Conservation (phyloP, 2,113 vertebrate genomes). For the Epinephelus moara region DNA sequence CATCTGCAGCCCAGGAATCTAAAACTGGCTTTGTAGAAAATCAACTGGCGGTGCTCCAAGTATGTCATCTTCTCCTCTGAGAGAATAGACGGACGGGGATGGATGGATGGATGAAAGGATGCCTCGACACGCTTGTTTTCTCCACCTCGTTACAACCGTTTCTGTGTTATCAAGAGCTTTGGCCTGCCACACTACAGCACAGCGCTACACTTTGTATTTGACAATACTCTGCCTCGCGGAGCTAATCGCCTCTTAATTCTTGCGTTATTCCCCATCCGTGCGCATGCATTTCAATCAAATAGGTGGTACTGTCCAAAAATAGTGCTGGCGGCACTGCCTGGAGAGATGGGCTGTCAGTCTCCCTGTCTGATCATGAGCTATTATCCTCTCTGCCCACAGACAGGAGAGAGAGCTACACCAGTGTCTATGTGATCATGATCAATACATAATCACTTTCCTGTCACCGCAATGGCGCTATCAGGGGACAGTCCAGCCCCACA, state of each 20-base stretch:
- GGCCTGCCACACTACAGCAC: slow-evolving; percentile 60
- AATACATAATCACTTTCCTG: slow-evolving; percentile 82
- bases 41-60: slow-evolving; percentile 66
- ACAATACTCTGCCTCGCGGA: slow-evolving; percentile 66
- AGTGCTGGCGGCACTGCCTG: slow-evolving; percentile 65
- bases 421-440: slow-evolving; percentile 79
- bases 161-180: slow-evolving; percentile 73
- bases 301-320: slow-evolving; percentile 72
- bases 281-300: slow-evolving; percentile 71
- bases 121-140: slow-evolving; percentile 72
- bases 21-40: slow-evolving; percentile 62
- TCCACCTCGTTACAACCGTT: slow-evolving; percentile 73
- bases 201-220: slow-evolving; percentile 60
- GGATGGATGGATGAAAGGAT: slow-evolving; percentile 70
- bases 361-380: slow-evolving; percentile 77
- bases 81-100: slow-evolving; percentile 60
- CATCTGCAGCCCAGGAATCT: slow-evolving; percentile 68
- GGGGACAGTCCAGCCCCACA: slow-evolving; percentile 52
- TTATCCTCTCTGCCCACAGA: slow-evolving; percentile 74
- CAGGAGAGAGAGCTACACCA: slow-evolving; percentile 66
- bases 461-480: slow-evolving; percentile 68
- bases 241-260: slow-evolving; percentile 77
- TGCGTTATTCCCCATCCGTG: slow-evolving; percentile 41
- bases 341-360: slow-evolving; percentile 72
- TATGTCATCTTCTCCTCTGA: slow-evolving; percentile 72